Conservation (phyloP, 2,113 vertebrate species). For the Steatornis caripensis region DNA sequence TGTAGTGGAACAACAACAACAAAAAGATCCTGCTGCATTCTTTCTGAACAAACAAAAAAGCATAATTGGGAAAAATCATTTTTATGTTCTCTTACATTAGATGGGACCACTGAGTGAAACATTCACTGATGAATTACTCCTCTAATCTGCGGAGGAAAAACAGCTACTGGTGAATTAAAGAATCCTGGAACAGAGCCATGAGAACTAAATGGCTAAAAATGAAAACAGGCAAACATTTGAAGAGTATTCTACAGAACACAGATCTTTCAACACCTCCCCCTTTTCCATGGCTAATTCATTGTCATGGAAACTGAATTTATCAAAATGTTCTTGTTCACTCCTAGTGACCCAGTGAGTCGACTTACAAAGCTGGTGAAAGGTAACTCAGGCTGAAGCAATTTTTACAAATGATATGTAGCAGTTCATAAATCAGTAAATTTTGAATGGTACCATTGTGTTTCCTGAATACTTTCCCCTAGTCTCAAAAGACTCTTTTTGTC, state of each 20-base stretch:
- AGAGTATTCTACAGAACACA: constrained; percentile 72
- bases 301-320: constrained; percentile 83
- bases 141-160: constrained; percentile 77
- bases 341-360: constrained; percentile 73
- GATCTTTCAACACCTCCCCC: constrained; percentile 73
- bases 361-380: constrained; percentile 72
- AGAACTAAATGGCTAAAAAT: constrained; percentile 79
- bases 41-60: constrained; percentile 69
- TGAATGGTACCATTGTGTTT: constrained; percentile 63
- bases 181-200: constrained; percentile 75
- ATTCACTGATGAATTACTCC: constrained; percentile 77
- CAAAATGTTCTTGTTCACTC: constrained; percentile 75
- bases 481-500: constrained; percentile 52
- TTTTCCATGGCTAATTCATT: constrained; percentile 77
- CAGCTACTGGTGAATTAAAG: constrained; percentile 75
- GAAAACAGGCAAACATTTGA: constrained; percentile 78
- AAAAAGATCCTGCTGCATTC: constrained; percentile 11
- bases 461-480: constrained; percentile 46
- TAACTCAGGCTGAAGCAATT: constrained; percentile 68
- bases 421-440: constrained; percentile 67
- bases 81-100: constrained; percentile 71
- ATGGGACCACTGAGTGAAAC: constrained; percentile 73
- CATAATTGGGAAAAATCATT: constrained; percentile 71
- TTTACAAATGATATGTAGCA: constrained; percentile 68
- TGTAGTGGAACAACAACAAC: constrained; percentile 28